These are phyloP conservation scores for Hesperia comma DNA, from an alignment of 2,888 invertebrate species.

Conservation along the genomic window DNA sequence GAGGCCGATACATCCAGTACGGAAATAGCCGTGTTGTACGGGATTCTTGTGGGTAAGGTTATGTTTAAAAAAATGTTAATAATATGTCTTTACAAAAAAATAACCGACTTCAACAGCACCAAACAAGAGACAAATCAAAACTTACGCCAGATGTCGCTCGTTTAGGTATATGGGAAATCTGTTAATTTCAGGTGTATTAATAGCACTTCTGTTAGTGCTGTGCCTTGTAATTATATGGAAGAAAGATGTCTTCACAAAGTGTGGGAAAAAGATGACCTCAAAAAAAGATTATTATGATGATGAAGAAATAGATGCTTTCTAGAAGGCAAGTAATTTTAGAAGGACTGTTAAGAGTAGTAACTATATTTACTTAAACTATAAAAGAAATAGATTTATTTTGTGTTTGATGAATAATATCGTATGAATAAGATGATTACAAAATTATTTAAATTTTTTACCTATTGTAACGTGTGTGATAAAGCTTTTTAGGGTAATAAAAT, in stretches of 20 bases:
- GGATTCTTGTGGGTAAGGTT: constrained; percentile 17
- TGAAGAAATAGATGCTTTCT: constrained; percentile 23
- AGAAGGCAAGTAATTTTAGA: neutral
- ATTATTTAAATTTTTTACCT: too few species aligned
- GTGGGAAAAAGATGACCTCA: constrained; percentile 25
- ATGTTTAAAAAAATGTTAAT: too few species aligned
- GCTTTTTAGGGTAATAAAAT: too few species aligned
- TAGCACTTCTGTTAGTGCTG: constrained; percentile 61
- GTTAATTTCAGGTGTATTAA: constrained; percentile 53
- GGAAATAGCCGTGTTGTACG: constrained; percentile 15
- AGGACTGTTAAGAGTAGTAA: too few species aligned
- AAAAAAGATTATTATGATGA: constrained; percentile 18
- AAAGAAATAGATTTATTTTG: neutral
- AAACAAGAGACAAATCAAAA: too few species aligned
- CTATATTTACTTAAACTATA: too few species aligned
- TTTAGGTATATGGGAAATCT: too few species aligned
- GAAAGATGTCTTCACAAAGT: constrained; percentile 84
- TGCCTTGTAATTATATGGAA: constrained; percentile 82
- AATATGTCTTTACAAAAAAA: too few species aligned
- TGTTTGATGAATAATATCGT: neutral
- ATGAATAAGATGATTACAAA: neutral
- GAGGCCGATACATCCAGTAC: neutral
- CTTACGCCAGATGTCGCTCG: too few species aligned
- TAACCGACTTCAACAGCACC: too few species aligned
- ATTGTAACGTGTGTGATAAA: too few species aligned